phyloP scores from a whole-genome alignment of 2,888 invertebrate genomes.

The Mesochorus sp. region DNA sequence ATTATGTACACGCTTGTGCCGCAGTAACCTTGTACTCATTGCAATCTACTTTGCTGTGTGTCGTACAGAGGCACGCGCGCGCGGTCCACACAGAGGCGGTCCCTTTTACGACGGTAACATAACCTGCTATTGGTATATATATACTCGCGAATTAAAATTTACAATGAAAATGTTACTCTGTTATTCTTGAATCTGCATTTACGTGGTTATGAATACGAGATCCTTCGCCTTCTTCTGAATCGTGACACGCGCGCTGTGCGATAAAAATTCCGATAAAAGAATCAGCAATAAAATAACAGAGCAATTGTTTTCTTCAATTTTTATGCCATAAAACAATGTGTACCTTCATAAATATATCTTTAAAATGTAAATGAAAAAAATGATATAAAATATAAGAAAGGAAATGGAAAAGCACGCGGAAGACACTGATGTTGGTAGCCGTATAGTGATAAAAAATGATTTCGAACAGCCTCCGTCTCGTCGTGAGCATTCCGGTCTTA shows the following conservation, averaged over 20 bases:
- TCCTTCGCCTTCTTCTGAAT: background rate
- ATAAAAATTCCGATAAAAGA: no score
- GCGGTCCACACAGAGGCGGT: conserved; percentile 57
- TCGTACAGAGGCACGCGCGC: conserved; percentile 58
- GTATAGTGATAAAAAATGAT: no score
- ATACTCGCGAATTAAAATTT: conserved; percentile 26
- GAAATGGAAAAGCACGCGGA: background rate
- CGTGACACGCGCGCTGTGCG: no score
- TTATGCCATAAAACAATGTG: no score
- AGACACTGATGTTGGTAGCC: background rate
- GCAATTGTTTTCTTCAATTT: no score
- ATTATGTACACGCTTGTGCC: conserved; percentile 28
- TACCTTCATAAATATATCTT: no score
- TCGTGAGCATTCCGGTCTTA: conserved; percentile 37
- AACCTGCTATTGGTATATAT: conserved; percentile 46
- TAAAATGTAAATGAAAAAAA: no score
- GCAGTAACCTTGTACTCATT: conserved; percentile 76
- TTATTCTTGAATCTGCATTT: background rate
- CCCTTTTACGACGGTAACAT: conserved; percentile 69
- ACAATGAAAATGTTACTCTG: conserved; percentile 45
- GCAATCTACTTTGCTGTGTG: conserved; percentile 65
- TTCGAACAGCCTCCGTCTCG: no score
- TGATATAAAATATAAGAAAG: background rate
- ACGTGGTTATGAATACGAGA: background rate
- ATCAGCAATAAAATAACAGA: background rate